phyloP scores from a whole-genome alignment of 2,888 invertebrate genomes.

The Chydorus sphaericus region DNA sequence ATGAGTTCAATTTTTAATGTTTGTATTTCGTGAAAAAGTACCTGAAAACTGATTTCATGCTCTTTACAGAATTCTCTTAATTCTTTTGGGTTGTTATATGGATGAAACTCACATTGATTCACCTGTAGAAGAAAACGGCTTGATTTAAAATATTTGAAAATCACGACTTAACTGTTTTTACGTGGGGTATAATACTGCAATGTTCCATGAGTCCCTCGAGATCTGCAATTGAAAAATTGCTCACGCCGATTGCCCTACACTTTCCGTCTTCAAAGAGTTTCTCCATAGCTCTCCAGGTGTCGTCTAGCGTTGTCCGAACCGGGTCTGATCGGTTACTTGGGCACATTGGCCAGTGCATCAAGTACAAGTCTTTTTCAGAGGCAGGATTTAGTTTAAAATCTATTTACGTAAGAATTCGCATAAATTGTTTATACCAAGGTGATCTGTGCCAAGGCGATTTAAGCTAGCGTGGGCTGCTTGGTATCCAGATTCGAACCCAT shows the following conservation, averaged over 20 bases:
- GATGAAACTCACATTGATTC: constrained; percentile 31
- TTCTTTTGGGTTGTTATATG: constrained; percentile 26
- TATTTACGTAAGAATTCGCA: constrained; percentile 1
- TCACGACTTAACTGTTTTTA: constrained; percentile 16
- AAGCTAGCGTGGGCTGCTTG: constrained; percentile 25
- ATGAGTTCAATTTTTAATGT: constrained; percentile 10
- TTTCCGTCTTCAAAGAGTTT: constrained; percentile 26
- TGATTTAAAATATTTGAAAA: neutral
- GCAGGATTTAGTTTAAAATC: neutral
- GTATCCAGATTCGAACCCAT: constrained; percentile 23
- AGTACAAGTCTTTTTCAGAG: constrained; percentile 27
- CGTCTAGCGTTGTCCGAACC: constrained; percentile 22
- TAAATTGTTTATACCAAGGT: constrained; percentile 22
- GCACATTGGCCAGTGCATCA: constrained; percentile 29
- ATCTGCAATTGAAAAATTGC: constrained; percentile 26
- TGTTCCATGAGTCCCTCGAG: constrained; percentile 25
- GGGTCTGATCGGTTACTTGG: constrained; percentile 23
- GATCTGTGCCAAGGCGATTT: constrained; percentile 25
- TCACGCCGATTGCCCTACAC: constrained; percentile 28
- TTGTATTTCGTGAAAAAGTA: constrained; percentile 16
- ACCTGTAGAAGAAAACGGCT: constrained; percentile 22
- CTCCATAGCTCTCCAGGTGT: constrained; percentile 30
- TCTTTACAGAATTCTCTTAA: constrained; percentile 26
- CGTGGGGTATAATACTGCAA: constrained; percentile 25
- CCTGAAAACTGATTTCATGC: constrained; percentile 25